These are phyloP conservation scores for Rhagium mordax DNA, from an alignment of 2,888 invertebrate species.

Conservation along the genomic window DNA sequence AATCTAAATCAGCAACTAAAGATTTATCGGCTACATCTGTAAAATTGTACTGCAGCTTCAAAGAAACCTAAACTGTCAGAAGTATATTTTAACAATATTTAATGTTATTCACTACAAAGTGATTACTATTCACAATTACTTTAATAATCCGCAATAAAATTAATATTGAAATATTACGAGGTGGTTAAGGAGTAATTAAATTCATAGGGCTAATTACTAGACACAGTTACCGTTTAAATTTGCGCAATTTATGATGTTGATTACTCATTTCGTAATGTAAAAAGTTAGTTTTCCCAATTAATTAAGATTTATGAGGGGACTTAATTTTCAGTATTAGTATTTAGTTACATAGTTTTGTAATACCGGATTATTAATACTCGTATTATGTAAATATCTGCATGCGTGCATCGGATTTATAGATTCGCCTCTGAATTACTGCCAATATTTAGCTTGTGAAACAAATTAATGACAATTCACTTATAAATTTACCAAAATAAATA, in stretches of 20 bases:
- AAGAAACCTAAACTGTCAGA: constrained; percentile 52
- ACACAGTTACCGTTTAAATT: constrained; percentile 19
- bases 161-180: constrained; percentile 43
- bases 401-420: background rate
- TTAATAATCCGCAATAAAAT: constrained; percentile 42
- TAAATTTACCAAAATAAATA: background rate
- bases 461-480: background rate
- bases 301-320: constrained; percentile 13
- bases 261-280: constrained; percentile 17
- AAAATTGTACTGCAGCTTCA: constrained; percentile 50
- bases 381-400: background rate
- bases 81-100: constrained; percentile 48
- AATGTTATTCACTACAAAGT: constrained; percentile 43
- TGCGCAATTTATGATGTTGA: constrained; percentile 19
- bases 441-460: background rate
- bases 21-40: constrained; percentile 49
- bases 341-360: constrained; percentile 13
- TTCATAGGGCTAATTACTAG: constrained; percentile 38
- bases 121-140: constrained; percentile 31
- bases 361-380: constrained; percentile 11
- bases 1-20: constrained; percentile 40
- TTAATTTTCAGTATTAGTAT: constrained; percentile 6
- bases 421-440: background rate
- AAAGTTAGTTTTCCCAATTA: constrained; percentile 13
- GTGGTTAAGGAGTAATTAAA: constrained; percentile 42